A percentile compares a stretch with the other conserved stretches of the same genome.
Evolutionary conservation across 2,888 invertebrate species (phyloP).

Genomic region (Apotomis turbidana): DNA sequence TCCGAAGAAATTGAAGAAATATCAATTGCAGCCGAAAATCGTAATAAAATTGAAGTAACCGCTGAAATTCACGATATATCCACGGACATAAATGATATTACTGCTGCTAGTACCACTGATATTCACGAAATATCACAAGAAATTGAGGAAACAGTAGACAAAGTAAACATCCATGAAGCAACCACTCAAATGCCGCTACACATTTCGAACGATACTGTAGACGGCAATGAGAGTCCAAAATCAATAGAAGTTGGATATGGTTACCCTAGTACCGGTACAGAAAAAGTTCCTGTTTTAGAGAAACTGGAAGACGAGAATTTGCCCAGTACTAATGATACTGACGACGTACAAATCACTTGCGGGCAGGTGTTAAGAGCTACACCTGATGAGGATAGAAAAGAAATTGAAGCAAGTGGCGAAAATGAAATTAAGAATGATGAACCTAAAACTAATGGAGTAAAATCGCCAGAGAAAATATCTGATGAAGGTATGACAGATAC

Average conservation of each 20-base stretch:
- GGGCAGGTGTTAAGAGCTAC: constrained; percentile 64
- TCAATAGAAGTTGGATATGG: constrained; percentile 70
- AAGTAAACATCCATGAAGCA: constrained; percentile 56
- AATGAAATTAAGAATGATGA: constrained; percentile 46
- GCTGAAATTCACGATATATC: constrained; percentile 48
- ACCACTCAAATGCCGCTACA: constrained; percentile 62
- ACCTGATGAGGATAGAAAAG: constrained; percentile 48
- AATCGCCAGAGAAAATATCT: constrained; percentile 46
- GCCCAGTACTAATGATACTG: constrained; percentile 72
- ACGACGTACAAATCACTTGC: constrained; percentile 74
- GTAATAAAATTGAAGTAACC: constrained; percentile 10
- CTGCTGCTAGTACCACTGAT: constrained; percentile 9
- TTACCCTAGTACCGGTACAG: constrained; percentile 55
- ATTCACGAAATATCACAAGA: constrained; percentile 20
- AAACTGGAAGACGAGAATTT: constrained; percentile 69
- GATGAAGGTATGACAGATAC: constrained; percentile 47
- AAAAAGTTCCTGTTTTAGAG: constrained; percentile 60
- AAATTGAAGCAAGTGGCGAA: constrained; percentile 50
- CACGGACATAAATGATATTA: constrained; percentile 37
- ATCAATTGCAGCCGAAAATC: constrained; percentile 20
- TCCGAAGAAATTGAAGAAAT: constrained; percentile 46
- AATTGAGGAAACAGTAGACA: constrained; percentile 21
- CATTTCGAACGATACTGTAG: constrained; percentile 55
- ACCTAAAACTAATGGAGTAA: constrained; percentile 58
- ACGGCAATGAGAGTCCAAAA: constrained; percentile 56